Evolutionary conservation across 2,797 vertebrate species (phyloP).

Genomic region (Tangara arthus): DNA sequence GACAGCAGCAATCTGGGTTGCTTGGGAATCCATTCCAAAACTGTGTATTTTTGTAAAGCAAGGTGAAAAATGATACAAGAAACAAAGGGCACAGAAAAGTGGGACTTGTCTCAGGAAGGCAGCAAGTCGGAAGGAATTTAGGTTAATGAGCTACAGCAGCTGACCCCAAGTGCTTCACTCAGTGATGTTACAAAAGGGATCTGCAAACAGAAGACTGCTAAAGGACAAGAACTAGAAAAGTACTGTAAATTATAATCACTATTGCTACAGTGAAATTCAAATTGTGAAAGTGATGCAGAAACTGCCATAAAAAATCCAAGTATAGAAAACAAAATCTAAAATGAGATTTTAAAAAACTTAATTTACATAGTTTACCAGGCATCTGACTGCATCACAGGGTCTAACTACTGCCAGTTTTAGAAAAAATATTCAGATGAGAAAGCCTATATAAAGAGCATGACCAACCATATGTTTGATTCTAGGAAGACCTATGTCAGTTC

Average conservation of each 20-base stretch:
- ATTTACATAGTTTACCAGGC: not conserved
- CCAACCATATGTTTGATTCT: not conserved
- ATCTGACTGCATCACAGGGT: not conserved
- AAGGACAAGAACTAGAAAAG: not conserved
- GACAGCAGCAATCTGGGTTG: not conserved
- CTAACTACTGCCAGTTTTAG: not conserved
- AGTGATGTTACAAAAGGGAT: not conserved
- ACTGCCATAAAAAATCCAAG: not conserved
- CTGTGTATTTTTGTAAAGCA: not conserved
- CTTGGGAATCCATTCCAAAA: not conserved
- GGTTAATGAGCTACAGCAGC: conserved; percentile 3
- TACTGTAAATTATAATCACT: not conserved
- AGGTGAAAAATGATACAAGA: not conserved
- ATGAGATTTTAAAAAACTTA: not conserved
- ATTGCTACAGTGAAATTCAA: not conserved
- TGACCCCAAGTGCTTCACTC: not conserved
- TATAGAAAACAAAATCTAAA: not conserved
- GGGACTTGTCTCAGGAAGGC: not conserved
- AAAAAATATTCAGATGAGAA: not conserved
- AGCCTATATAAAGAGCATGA: not conserved
- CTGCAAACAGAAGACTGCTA: not conserved
- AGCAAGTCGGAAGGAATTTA: not conserved
- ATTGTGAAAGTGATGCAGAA: not conserved
- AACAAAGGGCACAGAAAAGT: not conserved
- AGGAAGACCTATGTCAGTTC: not conserved